phyloP scores from a whole-genome alignment of 1,140 invertebrate species.

The Liolophura sinensis region DNA sequence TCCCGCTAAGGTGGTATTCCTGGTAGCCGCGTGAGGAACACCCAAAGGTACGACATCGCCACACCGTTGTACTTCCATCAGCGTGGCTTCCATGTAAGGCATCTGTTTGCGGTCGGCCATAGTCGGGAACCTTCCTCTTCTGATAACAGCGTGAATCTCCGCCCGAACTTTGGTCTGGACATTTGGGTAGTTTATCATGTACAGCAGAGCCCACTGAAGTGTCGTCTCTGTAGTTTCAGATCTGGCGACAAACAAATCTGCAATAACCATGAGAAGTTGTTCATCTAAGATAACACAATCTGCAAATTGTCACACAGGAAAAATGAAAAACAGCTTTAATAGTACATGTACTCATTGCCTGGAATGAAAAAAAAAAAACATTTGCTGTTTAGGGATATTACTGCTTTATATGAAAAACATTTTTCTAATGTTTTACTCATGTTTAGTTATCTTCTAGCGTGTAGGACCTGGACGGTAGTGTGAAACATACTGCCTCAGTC shows the following conservation, averaged over 20 bases:
- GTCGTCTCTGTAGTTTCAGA: constrained; percentile 83
- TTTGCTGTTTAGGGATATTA: no score
- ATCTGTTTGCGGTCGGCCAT: constrained; percentile 9
- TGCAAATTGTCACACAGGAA: no score
- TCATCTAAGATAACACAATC: not conserved
- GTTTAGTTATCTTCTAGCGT: no score
- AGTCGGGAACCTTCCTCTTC: constrained; percentile 70
- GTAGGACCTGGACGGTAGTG: no score
- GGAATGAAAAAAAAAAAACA: no score
- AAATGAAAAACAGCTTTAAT: no score
- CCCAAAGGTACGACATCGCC: constrained; percentile 1
- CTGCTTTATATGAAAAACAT: no score
- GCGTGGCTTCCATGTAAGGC: constrained; percentile 8
- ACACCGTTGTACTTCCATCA: constrained; percentile 60
- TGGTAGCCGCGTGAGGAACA: constrained; percentile 63
- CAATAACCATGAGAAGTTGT: constrained; percentile 6
- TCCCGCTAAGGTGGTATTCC: constrained; percentile 3
- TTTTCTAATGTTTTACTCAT: no score
- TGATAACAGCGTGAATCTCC: constrained; percentile 78
- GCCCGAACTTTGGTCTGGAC: constrained; percentile 79
- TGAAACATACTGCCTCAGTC: no score
- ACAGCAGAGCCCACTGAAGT: constrained; percentile 81
- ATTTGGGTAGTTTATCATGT: constrained; percentile 73
- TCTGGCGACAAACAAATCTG: constrained; percentile 84
- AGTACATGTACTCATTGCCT: no score